Evolutionary conservation across 2,888 invertebrate species (phyloP), one percentile per base, ranked within the genome.

Genomic region (Agrochola lychnidis): DNA sequence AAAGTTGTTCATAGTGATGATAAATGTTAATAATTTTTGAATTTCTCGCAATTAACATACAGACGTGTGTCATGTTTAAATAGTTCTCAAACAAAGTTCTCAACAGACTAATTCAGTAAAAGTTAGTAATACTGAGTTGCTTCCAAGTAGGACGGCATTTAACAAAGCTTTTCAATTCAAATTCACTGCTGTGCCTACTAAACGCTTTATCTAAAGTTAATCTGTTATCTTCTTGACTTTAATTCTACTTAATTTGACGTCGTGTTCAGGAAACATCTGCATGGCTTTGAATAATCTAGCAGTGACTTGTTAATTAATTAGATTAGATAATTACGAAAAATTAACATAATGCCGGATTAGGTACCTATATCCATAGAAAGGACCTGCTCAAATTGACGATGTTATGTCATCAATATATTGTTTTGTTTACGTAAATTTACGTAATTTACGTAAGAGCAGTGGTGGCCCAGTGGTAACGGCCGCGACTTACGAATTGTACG

Each of bases 141-240:
- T 14, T 57, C 12, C 6, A 40, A 45, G 36, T 67, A 40, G 45
- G 36, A 16, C 53, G 19, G 25, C 5, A 48, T 56, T 61, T 30
- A 48, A 73, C 51, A 25, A 64, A 79, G 53, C 40, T 62, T 56
- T 48, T 14, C 6, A 67, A 75, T 79, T 81, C 16, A 76, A 57
- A 63, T 76, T 56, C 22, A 22, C 10, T 81, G 22, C n/a, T 30
- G 7, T 45, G 22, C 22, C 9, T 73, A 73, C n/a, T 25, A 25
- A 78, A 51, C 57, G 36, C 40, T 72, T 63, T 40, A 63, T 48
- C 45, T 40, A 4, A 74, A 81, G 56, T 81, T 59, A 42, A 51
- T 61, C 30, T 53, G 19, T 59, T 12, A 57, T 36, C 36, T 22
- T 25, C 42, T 45, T 36, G 45, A 36, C 16, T 45, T 61, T 45